Base-by-base conservation (phyloP, 2,113 vertebrate genomes). In the Ammodramus savannarum region DNA sequence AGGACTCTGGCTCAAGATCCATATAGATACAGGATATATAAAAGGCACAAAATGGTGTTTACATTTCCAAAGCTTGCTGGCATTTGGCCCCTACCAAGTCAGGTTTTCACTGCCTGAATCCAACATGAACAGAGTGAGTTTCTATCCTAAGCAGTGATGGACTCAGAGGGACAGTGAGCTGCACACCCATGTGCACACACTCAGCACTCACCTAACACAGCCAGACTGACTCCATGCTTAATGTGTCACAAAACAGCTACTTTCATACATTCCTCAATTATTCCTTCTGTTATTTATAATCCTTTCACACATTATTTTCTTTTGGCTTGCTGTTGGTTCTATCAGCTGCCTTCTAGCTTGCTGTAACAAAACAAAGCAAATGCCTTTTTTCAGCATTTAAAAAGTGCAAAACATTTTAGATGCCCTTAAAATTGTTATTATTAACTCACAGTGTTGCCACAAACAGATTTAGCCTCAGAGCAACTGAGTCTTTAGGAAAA, bases 281-380 rank as follows among this genome's bases (percentile, higher is more conserved):
- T 9, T 36, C 57, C 38, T 89, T 65, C 9, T 51, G 61, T 38
- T n/a, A 63, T 58, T 67, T 65, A 36, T 10, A 79, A 80, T 38
- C 19, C 25, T 80, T 91, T 76, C 26, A 63, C 19, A 76, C 5
- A 49, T 29, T 31, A 29, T 82, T 43, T 23, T 41, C 32, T 68
- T 61, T 84, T 34, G 43, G 20, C 49, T 81, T 80, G 29, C 49
- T 81, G 29, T 17, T 41, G 13, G 58, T 46, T 77, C 43, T 75
- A 76, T 22, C 59, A 65, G 43, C 54, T 91, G 39, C 21, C 65
- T 69, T 79, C 51, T n/a, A 73, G 55, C n/a, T 72, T 79, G 31
- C 57, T 79, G 74, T 72, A 82, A 75, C n/a, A 63, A 77, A 87
- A 73, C 57, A 91, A 71, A 62, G 55, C 36, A 62, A 79, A 90